These are phyloP conservation scores for Ctena decussata DNA, from an alignment of 2,888 invertebrate genomes.

Conservation along the genomic window DNA sequence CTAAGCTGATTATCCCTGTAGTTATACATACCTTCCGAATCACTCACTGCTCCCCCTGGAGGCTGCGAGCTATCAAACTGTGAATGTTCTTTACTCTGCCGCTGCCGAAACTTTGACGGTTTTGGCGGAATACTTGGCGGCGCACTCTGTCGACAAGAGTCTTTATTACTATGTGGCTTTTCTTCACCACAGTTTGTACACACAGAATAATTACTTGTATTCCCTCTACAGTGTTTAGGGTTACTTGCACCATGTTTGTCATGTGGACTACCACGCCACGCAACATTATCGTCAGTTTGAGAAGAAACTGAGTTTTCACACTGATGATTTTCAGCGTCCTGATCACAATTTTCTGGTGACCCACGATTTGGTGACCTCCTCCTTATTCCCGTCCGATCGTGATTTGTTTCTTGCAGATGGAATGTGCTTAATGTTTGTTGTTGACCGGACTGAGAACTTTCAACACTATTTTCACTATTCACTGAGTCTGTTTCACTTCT, in stretches of 20 bases:
- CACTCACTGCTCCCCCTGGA: conserved; percentile 38
- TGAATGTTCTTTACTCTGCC: conserved; percentile 57
- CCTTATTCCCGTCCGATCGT: conserved; percentile 59
- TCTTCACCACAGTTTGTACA: conserved; percentile 57
- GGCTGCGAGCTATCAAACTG: conserved; percentile 64
- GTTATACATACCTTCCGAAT: conserved; percentile 61
- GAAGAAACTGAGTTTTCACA: conserved; percentile 51
- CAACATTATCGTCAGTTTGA: conserved; percentile 19
- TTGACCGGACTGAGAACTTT: conserved; percentile 77
- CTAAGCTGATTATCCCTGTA: too few relatives aligned
- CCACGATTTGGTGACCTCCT: conserved; percentile 44
- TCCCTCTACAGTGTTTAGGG: not conserved
- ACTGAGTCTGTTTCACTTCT: conserved; percentile 82
- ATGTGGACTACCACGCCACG: not conserved
- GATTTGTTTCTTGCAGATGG: conserved; percentile 75
- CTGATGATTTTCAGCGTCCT: conserved; percentile 24
- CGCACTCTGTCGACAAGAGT: conserved; percentile 50
- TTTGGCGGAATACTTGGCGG: conserved; percentile 71
- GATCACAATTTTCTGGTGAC: conserved; percentile 45
- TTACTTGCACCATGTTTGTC: not conserved
- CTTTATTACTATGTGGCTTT: conserved; percentile 23
- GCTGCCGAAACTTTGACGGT: conserved; percentile 52
- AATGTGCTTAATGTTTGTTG: conserved; percentile 79
- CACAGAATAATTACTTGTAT: conserved; percentile 3
- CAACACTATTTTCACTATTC: conserved; percentile 81